Percentiles rank a stretch among this genome's conserved stretches.
Evolutionary conservation across 2,888 invertebrate genomes (phyloP).

Genomic region (Ceramica pisi): DNA sequence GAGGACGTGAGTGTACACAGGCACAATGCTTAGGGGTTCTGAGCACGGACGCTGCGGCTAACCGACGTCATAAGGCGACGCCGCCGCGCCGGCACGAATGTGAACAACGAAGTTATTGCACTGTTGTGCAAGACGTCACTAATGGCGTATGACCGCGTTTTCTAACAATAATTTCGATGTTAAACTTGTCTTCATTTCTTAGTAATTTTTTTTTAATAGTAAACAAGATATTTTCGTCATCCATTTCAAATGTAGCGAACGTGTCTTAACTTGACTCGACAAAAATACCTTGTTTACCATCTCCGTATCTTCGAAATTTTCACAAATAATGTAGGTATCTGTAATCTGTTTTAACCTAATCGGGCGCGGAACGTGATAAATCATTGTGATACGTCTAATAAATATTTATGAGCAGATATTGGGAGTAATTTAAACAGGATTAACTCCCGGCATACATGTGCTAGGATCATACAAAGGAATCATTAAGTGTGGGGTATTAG

Average conservation of each 20-base stretch:
- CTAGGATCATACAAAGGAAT: constrained; percentile 18
- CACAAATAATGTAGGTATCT: constrained; percentile 20
- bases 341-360: constrained; percentile 27
- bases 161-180: background rate
- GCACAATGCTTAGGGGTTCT: constrained; percentile 37
- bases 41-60: constrained; percentile 56
- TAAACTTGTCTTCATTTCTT: background rate
- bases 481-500: background rate
- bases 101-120: constrained; percentile 37
- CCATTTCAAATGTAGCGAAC: too few species aligned
- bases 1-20: constrained; percentile 30
- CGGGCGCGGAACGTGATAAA: constrained; percentile 24
- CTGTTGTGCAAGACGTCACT: constrained; percentile 19
- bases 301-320: constrained; percentile 2
- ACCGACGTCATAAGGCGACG: constrained; percentile 51
- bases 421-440: constrained; percentile 26
- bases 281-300: background rate
- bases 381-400: constrained; percentile 45
- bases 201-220: too few species aligned
- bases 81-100: constrained; percentile 35
- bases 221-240: too few species aligned
- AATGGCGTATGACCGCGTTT: background rate
- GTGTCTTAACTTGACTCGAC: too few species aligned
- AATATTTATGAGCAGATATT: constrained; percentile 49
- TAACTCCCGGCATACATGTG: constrained; percentile 2